phyloP scores from a whole-genome alignment of 2,888 invertebrate genomes.

The Fragum fragum region DNA sequence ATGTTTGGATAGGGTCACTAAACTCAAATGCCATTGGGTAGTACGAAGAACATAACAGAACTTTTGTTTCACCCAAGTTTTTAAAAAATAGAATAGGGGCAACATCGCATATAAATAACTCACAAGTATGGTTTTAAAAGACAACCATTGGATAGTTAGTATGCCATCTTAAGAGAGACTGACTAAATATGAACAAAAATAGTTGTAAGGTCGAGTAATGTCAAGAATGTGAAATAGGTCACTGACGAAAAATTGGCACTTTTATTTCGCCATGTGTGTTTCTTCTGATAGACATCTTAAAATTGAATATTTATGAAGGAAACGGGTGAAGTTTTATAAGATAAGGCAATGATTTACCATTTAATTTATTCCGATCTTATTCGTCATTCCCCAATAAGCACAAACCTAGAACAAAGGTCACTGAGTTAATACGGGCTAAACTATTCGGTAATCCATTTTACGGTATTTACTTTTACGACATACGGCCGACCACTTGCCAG shows the following conservation, averaged over 20 bases:
- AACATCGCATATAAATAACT: too few relatives aligned
- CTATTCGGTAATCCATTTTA: constrained; percentile 1
- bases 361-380: constrained; percentile 2
- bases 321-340: background rate
- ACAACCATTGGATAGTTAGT: too few relatives aligned
- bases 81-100: too few relatives aligned
- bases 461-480: background rate
- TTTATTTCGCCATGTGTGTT: background rate
- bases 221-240: background rate
- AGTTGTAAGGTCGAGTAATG: background rate
- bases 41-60: too few relatives aligned
- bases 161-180: too few relatives aligned
- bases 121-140: too few relatives aligned
- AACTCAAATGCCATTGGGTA: too few relatives aligned
- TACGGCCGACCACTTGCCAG: background rate
- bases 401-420: background rate
- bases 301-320: constrained; percentile 6
- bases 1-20: too few relatives aligned
- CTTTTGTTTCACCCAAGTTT: too few relatives aligned
- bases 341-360: background rate
- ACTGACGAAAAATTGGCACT: background rate
- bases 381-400: constrained; percentile 3
- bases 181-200: too few relatives aligned
- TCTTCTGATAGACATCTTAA: background rate
- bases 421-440: background rate